phyloP scores from a whole-genome alignment of 2,797 vertebrate genomes.

The Zenarchopterus dispar region DNA sequence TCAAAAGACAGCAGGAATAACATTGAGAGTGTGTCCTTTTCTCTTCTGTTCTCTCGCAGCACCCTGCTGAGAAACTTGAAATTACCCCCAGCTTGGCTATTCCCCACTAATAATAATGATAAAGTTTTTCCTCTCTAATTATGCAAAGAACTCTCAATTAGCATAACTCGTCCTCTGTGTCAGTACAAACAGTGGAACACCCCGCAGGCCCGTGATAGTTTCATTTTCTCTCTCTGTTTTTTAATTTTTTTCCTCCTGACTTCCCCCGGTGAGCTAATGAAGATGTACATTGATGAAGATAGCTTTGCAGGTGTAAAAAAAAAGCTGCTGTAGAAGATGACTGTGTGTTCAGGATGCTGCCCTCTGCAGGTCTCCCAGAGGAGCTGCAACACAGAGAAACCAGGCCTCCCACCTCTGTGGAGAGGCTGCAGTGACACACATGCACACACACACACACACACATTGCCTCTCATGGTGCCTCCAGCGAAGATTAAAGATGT shows the following conservation, averaged over 20 bases:
- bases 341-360: slow-evolving; percentile 58
- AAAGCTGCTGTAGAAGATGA: slow-evolving; percentile 21
- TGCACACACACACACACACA: slow-evolving; percentile 32
- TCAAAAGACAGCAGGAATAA: slow-evolving; percentile 79
- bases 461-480: slow-evolving; percentile 64
- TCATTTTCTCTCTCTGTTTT: slow-evolving; percentile 64
- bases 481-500: slow-evolving; percentile 81
- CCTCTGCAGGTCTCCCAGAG: slow-evolving; percentile 65
- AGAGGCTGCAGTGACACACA: slow-evolving; percentile 54
- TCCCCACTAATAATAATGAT: slow-evolving; percentile 85
- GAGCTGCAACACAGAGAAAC: slow-evolving; percentile 45
- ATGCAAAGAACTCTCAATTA: slow-evolving; percentile 87
- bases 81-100: slow-evolving; percentile 83
- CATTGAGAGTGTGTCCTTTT: slow-evolving; percentile 80
- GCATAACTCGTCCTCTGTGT: slow-evolving; percentile 86
- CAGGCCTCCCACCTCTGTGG: slow-evolving; percentile 44
- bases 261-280: slow-evolving; percentile 72
- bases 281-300: slow-evolving; percentile 79
- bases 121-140: slow-evolving; percentile 82
- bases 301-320: slow-evolving; percentile 64
- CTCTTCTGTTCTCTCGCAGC: slow-evolving; percentile 70
- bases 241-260: slow-evolving; percentile 26
- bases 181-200: slow-evolving; percentile 83
- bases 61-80: slow-evolving; percentile 84
- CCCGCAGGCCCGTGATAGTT: slow-evolving; percentile 75